A percentile compares a stretch with the other conserved stretches of the same genome.
Conservation (phyloP, 2,797 vertebrate species). For the Chaenodraco wilsoni region DNA sequence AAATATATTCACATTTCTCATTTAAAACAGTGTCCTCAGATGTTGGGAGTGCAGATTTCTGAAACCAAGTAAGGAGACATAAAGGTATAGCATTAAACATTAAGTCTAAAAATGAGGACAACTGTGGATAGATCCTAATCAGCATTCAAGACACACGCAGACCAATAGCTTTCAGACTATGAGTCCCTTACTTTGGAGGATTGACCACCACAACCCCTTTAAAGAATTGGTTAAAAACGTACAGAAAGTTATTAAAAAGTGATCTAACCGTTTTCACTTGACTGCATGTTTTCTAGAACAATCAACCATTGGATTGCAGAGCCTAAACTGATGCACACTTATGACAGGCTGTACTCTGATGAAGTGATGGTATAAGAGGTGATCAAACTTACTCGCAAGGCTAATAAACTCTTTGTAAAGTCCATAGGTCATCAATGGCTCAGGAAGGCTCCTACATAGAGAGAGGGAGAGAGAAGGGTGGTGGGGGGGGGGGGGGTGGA, state of each 20-base stretch:
- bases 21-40: slow-evolving; percentile 5
- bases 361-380: slow-evolving; percentile 21
- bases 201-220: slow-evolving; percentile 3
- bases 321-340: slow-evolving; percentile 7
- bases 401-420: slow-evolving; percentile 95
- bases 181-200: slow-evolving; percentile 19
- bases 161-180: slow-evolving; percentile 23
- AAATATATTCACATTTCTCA: slow-evolving; percentile 10
- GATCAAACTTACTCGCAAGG: slow-evolving; percentile 91
- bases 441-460: slow-evolving; percentile 92
- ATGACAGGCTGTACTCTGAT: neutral
- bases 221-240: slow-evolving; percentile 29
- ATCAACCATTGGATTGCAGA: slow-evolving; percentile 13
- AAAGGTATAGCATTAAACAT: slow-evolving; percentile 1
- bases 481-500: slow-evolving; percentile 9
- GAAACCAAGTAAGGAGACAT: neutral
- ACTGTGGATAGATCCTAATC: slow-evolving; percentile 5
- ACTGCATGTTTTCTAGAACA: slow-evolving; percentile 43
- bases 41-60: neutral
- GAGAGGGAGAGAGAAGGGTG: slow-evolving; percentile 33
- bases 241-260: slow-evolving; percentile 25
- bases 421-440: slow-evolving; percentile 97
- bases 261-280: slow-evolving; percentile 21
- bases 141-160: slow-evolving; percentile 19
- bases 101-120: neutral